Evolutionary conservation across 2,888 invertebrate species (phyloP), one percentile per base, ranked within the genome.

Genomic region (Oscheius sp.): DNA sequence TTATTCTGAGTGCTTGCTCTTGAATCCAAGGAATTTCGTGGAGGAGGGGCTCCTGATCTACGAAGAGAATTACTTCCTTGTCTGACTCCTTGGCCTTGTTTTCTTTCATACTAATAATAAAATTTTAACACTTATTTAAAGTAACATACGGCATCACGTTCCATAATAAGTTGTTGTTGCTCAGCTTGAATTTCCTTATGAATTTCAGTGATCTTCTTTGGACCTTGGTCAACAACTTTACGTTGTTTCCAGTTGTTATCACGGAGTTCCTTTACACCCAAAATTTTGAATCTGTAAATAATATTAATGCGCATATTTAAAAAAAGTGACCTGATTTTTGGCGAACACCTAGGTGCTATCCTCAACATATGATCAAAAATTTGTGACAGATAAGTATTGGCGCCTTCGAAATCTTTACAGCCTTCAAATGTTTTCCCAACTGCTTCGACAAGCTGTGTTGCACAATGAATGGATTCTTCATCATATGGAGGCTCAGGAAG

Each of bases 181-280:
- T 84, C 84, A 35, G 76, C 73, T 23, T 74, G 56, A 64, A 78
- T 75, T 9, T 82, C 79, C 49, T 83, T 77, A 68, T 82, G 81
- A 64, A 84, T 81, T 56, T 83, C 82, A 16, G 75, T 76, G 23
- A 82, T 74, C 70, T 81, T 84, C 75, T 84, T 84, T 18, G 83
- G 84, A 66, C 83, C 83, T 0, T 76, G 55, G 25, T 84, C 83
- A 6, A 68, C 76, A 5, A 74, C 75, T 55, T 83, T 83, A 12
- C 82, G 41, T 61, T 69, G 77, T 29, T 69, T 52, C 83, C 83
- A 84, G 2, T 76, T 75, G 45, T 66, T 75, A 21, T 73, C 69
- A 49, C 79, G 55, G 41, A 84, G 68, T 43, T 84, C 84, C 21
- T 72, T 64, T 23, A 84, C 41, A 45, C 82, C 81, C 73, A 81